These are phyloP conservation scores for Prosapia bicincta DNA, from an alignment of 2,888 invertebrate genomes.

Conservation along the genomic window DNA sequence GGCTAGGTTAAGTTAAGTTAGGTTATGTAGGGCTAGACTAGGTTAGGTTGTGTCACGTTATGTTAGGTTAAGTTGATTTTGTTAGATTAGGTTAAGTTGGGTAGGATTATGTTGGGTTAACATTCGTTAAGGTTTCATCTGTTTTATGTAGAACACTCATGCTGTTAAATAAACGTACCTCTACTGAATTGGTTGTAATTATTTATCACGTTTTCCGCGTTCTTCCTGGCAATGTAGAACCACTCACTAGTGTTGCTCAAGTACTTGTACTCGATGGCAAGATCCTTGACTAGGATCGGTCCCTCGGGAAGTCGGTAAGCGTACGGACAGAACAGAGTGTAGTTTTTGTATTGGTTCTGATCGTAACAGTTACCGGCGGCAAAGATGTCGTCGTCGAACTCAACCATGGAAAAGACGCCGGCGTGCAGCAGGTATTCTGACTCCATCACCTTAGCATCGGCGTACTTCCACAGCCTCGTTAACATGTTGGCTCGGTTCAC, in stretches of 20 bases:
- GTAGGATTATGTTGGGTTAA: no score
- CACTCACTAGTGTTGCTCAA: slow-evolving; percentile 91
- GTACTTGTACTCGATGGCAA: slow-evolving; percentile 93
- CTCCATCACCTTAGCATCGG: slow-evolving; percentile 68
- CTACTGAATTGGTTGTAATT: slow-evolving; percentile 78
- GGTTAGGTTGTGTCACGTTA: no score
- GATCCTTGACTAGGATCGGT: slow-evolving; percentile 84
- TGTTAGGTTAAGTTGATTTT: no score
- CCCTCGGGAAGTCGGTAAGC: slow-evolving; percentile 87
- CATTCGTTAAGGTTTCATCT: no score
- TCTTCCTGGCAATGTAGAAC: slow-evolving; percentile 89
- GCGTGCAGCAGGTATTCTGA: slow-evolving; percentile 89
- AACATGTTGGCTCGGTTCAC: slow-evolving; percentile 94
- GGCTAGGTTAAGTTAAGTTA: no score
- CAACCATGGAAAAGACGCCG: slow-evolving; percentile 87
- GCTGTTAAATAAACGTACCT: slow-evolving; percentile 73
- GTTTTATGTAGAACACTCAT: no score
- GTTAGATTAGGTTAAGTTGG: no score
- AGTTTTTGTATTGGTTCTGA: slow-evolving; percentile 80
- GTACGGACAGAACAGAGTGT: slow-evolving; percentile 86
- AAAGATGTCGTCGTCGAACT: slow-evolving; percentile 92
- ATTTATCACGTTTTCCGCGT: slow-evolving; percentile 81
- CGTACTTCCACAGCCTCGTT: slow-evolving; percentile 92
- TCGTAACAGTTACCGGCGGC: slow-evolving; percentile 96
- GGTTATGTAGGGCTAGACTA: no score